These are phyloP conservation scores for Hymenochirus boettgeri DNA, from an alignment of 2,113 vertebrate species.

Conservation along the genomic window DNA sequence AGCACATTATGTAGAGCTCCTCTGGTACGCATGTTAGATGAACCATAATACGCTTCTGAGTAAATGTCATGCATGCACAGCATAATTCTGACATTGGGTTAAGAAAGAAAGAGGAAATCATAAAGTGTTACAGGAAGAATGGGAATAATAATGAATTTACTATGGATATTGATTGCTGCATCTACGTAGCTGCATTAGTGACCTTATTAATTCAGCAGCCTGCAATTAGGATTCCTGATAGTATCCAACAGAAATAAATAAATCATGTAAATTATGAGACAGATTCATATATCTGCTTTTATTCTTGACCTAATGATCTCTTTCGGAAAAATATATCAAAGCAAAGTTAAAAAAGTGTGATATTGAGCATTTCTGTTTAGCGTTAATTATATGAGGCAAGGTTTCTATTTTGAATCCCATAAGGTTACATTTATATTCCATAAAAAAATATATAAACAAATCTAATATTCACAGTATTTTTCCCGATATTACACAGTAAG, in stretches of 20 bases:
- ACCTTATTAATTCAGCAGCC: not conserved
- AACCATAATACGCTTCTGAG: not conserved
- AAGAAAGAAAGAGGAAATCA: not conserved
- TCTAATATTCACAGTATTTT: too few species aligned
- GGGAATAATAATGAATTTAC: constrained; percentile 12
- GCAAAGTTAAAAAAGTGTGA: too few species aligned
- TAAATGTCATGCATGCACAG: not conserved
- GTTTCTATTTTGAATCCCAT: too few species aligned
- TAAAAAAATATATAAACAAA: too few species aligned
- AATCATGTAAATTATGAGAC: too few species aligned
- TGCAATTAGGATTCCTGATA: constrained; percentile 6
- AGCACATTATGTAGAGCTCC: not conserved
- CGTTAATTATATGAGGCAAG: too few species aligned
- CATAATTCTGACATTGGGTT: not conserved
- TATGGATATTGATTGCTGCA: constrained; percentile 1
- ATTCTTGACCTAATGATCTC: too few species aligned
- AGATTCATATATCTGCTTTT: too few species aligned
- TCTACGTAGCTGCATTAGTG: not conserved
- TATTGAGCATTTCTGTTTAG: too few species aligned
- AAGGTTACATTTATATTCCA: too few species aligned
- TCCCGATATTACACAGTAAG: too few species aligned
- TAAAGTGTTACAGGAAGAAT: constrained; percentile 10
- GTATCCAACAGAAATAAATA: not conserved
- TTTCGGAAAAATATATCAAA: too few species aligned
- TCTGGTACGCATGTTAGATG: not conserved